Evolutionary conservation across 2,888 invertebrate species (phyloP), one percentile per base, ranked within the genome.

Genomic region (Alloplasta piceator): DNA sequence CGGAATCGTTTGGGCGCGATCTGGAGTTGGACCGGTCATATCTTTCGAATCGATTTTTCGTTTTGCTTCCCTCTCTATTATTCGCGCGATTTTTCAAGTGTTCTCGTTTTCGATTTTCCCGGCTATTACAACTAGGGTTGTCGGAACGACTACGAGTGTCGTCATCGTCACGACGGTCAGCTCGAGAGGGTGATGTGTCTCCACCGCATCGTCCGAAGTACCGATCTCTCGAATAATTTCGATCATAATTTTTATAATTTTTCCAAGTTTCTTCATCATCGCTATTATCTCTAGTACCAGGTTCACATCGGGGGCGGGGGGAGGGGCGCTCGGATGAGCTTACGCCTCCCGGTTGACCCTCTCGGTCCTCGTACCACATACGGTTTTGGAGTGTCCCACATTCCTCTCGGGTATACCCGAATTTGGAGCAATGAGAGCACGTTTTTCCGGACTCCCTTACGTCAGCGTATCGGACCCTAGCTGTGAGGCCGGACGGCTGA

Each of bases 311-410:
- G 5, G 9, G 7, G n/a, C n/a, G n/a, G n/a, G n/a, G n/a, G n/a
- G n/a, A n/a, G 9, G 10, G 58, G 3, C 58, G 26, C 1, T 14
- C 26, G 4, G 64, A 41, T 10, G 64, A 3, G 1, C 36, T 50
- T 4, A 7, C 4, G 26, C 10, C 6, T 2, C 36, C 50, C 10
- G 36, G 64, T 9, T n/a, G 4, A 0, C 64, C n/a, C 6, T 66
- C 50, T 0, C 41, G 36, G 6, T 64, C 46, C 9, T 64, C 63
- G 1, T 64, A 64, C 26, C 41, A 26, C n/a, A 4, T 64, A 0
- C 64, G 48, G 9, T 66, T 66, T 38, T 66, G 64, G 1, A 66
- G 38, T 0, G 36, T 66, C 7, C n/a, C 48, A 9, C 64, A 66
- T 0, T 48, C 38, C 10, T 50, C 64, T 5, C 38, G 48, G 1